Conservation (phyloP, 2,888 invertebrate species). For the Seira ritae region DNA sequence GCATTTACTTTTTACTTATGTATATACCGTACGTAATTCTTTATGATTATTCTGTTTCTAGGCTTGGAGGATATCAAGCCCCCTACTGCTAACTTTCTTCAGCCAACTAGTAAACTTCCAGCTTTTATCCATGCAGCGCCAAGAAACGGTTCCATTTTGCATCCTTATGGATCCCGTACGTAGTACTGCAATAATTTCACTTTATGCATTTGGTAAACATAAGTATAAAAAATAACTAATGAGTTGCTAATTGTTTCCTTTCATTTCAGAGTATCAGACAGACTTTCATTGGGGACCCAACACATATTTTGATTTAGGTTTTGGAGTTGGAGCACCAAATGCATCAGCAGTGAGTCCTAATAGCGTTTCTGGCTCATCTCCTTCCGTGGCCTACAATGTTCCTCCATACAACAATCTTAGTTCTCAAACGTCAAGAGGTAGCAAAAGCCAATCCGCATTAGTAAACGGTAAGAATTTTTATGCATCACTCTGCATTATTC, state of each 20-base stretch:
- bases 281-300: slow-evolving; percentile 58
- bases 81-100: slow-evolving; percentile 65
- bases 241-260: too few relatives aligned
- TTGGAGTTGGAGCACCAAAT: slow-evolving; percentile 43
- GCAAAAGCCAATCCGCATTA: slow-evolving; percentile 64
- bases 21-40: too few relatives aligned
- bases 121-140: slow-evolving; percentile 70
- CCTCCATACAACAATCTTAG: slow-evolving; percentile 52
- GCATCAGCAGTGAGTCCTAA: slow-evolving; percentile 49
- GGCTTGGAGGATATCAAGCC: slow-evolving; percentile 67
- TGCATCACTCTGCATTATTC: background rate
- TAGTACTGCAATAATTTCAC: slow-evolving; percentile 32
- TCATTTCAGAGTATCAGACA: slow-evolving; percentile 53
- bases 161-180: slow-evolving; percentile 72
- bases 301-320: slow-evolving; percentile 59
- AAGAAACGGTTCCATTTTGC: slow-evolving; percentile 66
- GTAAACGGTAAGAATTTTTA: slow-evolving; percentile 65
- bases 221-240: background rate
- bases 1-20: too few relatives aligned
- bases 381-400: slow-evolving; percentile 55
- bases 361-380: slow-evolving; percentile 49
- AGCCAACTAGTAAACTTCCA: slow-evolving; percentile 69
- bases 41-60: background rate
- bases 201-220: too few relatives aligned
- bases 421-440: slow-evolving; percentile 50